Evolutionary conservation across 2,797 vertebrate species (phyloP).

Genomic region (Fistularia commersonii): DNA sequence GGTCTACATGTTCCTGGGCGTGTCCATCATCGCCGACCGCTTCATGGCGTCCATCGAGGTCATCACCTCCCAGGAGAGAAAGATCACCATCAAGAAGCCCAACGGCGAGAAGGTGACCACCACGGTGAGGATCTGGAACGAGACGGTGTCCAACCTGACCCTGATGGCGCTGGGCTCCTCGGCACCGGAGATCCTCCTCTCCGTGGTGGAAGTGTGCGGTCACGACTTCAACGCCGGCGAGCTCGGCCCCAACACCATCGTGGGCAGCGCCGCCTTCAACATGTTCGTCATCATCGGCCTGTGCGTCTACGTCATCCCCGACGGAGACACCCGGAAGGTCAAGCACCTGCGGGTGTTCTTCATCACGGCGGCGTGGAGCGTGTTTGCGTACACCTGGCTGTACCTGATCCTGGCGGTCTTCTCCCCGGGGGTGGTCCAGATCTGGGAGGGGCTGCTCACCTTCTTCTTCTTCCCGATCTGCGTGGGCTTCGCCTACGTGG

Average conservation of each 20-base stretch:
- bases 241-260: conserved; percentile 94
- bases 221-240: conserved; percentile 89
- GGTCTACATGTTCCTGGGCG: conserved; percentile 95
- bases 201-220: conserved; percentile 94
- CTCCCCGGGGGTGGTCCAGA: conserved; percentile 89
- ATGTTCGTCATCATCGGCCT: conserved; percentile 99
- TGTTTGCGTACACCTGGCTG: conserved; percentile 96
- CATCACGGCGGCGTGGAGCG: conserved; percentile 92
- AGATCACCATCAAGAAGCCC: conserved; percentile 91
- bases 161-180: conserved; percentile 96
- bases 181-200: conserved; percentile 93
- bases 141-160: conserved; percentile 95
- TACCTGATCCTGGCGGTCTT: conserved; percentile 93
- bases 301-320: conserved; percentile 92
- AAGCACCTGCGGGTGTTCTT: conserved; percentile 96
- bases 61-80: conserved; percentile 93
- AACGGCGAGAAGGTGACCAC: conserved; percentile 90
- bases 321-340: conserved; percentile 88
- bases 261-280: conserved; percentile 96
- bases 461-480: conserved; percentile 95
- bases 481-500: conserved; percentile 90
- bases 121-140: conserved; percentile 93
- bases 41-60: conserved; percentile 99
- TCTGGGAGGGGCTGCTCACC: conserved; percentile 96
- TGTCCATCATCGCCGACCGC: conserved; percentile 95